Conservation (phyloP, 2,888 invertebrate species). For the Dynastes tityus region DNA sequence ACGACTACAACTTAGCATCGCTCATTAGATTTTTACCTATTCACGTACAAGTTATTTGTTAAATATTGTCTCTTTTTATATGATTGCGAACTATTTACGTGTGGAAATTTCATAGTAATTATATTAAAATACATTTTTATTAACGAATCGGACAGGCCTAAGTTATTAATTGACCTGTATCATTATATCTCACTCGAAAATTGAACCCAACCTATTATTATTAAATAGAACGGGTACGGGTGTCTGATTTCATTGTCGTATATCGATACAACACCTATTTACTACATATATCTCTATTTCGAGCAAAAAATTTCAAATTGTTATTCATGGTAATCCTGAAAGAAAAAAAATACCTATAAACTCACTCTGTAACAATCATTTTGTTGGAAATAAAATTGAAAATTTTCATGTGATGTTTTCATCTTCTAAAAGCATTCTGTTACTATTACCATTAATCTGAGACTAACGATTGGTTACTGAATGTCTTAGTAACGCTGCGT, state of each 20-base stretch:
- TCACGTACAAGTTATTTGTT: constrained; percentile 2
- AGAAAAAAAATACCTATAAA: constrained; percentile 40
- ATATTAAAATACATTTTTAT: constrained; percentile 27
- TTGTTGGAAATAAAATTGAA: constrained; percentile 66
- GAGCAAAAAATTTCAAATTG: constrained; percentile 37
- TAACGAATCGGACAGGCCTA: constrained; percentile 41
- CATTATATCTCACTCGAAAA: background rate
- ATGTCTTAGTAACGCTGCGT: too few relatives aligned
- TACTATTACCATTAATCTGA: background rate
- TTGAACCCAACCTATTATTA: constrained; percentile 1
- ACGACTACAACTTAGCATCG: background rate
- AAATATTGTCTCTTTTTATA: background rate
- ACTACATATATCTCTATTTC: constrained; percentile 28
- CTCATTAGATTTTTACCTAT: background rate
- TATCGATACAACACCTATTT: constrained; percentile 22
- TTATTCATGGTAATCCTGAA: constrained; percentile 37
- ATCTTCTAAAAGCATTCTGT: background rate
- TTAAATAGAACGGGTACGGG: constrained; percentile 11
- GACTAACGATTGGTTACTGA: too few relatives aligned
- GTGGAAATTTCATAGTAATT: background rate
- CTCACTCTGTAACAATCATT: constrained; percentile 57
- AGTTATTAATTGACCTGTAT: constrained; percentile 23
- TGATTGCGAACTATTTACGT: background rate
- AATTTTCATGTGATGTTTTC: constrained; percentile 61
- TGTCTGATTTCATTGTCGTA: constrained; percentile 30